These are phyloP conservation scores for Procambarus clarkii DNA, from an alignment of 1,140 invertebrate species.

Conservation along the genomic window DNA sequence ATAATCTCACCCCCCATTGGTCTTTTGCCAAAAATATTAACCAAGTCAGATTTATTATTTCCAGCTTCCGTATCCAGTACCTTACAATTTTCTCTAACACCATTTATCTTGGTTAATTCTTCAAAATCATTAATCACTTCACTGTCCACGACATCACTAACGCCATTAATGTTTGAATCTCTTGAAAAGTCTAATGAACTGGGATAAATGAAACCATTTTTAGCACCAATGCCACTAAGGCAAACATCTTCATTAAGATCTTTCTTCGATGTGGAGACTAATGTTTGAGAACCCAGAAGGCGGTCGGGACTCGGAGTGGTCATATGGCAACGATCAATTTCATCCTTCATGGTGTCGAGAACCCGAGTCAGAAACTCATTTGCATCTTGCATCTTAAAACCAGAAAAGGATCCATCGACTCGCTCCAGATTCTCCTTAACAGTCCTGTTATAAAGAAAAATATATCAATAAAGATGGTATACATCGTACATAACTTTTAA, in stretches of 20 bases:
- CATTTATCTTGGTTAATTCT: background rate
- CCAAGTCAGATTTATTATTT: background rate
- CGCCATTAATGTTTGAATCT: background rate
- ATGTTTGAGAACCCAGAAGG: background rate
- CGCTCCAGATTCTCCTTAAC: constrained; percentile 71
- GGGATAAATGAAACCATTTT: background rate
- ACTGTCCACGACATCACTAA: background rate
- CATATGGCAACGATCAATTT: constrained; percentile 67
- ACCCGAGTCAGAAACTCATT: constrained; percentile 72
- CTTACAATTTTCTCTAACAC: background rate
- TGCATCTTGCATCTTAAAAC: constrained; percentile 73
- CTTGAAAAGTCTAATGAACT: background rate
- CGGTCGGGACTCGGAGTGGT: constrained; percentile 41
- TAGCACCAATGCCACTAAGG: background rate
- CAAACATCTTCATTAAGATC: constrained; percentile 21
- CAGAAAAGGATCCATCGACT: constrained; percentile 72
- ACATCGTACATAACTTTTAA: too few species aligned
- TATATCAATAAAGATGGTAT: too few species aligned
- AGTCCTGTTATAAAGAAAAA: constrained; percentile 49
- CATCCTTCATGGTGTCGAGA: constrained; percentile 73
- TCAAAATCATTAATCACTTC: background rate
- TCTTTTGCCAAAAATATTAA: background rate
- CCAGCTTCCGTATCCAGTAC: background rate
- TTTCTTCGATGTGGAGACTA: constrained; percentile 7
- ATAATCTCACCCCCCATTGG: background rate